Evolutionary conservation across 2,888 invertebrate genomes (phyloP).

Genomic region (Drymonia ruficornis): DNA sequence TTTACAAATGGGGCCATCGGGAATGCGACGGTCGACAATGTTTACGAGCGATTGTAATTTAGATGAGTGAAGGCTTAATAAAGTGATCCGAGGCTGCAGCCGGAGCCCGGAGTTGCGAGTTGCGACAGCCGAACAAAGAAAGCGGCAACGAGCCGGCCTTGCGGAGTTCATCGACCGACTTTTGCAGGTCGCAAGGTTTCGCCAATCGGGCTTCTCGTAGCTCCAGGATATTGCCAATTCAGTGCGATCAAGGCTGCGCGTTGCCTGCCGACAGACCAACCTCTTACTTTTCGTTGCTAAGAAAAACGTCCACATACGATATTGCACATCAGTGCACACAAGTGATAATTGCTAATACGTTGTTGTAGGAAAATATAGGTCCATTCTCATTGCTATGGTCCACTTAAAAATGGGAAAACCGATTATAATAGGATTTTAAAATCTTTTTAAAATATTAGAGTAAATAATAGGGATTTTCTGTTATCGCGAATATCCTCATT

Average conservation of each 20-base stretch:
- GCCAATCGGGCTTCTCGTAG: slow-evolving; percentile 81
- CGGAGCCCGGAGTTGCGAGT: slow-evolving; percentile 67
- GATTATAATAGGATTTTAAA: too few species aligned
- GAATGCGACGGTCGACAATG: slow-evolving; percentile 35
- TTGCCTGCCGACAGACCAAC: slow-evolving; percentile 45
- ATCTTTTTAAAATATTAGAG: too few species aligned
- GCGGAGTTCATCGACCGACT: slow-evolving; percentile 82
- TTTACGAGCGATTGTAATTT: slow-evolving; percentile 57
- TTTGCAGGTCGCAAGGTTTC: slow-evolving; percentile 84
- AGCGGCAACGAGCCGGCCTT: slow-evolving; percentile 79
- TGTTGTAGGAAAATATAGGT: too few species aligned
- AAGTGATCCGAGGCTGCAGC: slow-evolving; percentile 74
- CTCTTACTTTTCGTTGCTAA: slow-evolving; percentile 76
- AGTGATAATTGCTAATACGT: slow-evolving; percentile 12
- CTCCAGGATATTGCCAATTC: slow-evolving; percentile 85
- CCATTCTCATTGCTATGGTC: too few species aligned
- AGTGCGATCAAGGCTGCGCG: slow-evolving; percentile 78
- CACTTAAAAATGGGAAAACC: not conserved
- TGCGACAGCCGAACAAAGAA: slow-evolving; percentile 83
- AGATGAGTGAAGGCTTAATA: slow-evolving; percentile 78
- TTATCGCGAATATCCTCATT: not conserved
- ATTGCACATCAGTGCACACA: slow-evolving; percentile 32
- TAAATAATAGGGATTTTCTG: not conserved
- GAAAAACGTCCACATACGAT: slow-evolving; percentile 53
- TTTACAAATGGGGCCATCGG: slow-evolving; percentile 40